A percentile compares a stretch with the other conserved stretches of the same genome.
These are phyloP conservation scores for Leucophenga maculata DNA, from an alignment of 2,888 invertebrate species.

Conservation along the genomic window DNA sequence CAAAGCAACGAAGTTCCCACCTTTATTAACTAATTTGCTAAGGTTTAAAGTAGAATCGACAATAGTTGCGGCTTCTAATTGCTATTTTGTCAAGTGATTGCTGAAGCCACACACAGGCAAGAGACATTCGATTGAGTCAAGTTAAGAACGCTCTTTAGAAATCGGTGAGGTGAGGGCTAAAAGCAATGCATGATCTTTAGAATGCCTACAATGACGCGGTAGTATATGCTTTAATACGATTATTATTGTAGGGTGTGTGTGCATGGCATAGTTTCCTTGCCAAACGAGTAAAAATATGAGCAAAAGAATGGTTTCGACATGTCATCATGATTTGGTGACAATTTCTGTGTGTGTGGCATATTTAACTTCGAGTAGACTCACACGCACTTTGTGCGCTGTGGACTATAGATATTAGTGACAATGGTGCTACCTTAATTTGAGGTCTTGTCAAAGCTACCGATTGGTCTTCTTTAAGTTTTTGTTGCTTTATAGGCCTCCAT, in stretches of 20 bases:
- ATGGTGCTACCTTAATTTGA: too few relatives aligned
- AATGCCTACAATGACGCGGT: too few relatives aligned
- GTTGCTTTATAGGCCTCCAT: slow-evolving; percentile 37
- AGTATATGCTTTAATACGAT: slow-evolving; percentile 50
- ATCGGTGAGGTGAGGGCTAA: too few relatives aligned
- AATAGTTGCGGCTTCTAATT: slow-evolving; percentile 51
- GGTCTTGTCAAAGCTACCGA: slow-evolving; percentile 32
- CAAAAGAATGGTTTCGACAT: slow-evolving; percentile 24
- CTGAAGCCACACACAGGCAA: slow-evolving; percentile 30
- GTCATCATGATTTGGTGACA: slow-evolving; percentile 49
- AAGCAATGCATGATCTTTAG: too few relatives aligned
- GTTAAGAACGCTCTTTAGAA: too few relatives aligned
- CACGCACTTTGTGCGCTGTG: not conserved
- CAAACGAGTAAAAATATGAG: slow-evolving; percentile 10
- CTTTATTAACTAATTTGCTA: slow-evolving; percentile 64
- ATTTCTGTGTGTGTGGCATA: slow-evolving; percentile 50
- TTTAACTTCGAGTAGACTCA: not conserved
- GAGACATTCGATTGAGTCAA: too few relatives aligned
- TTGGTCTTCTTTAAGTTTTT: slow-evolving; percentile 31
- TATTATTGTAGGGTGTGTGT: too few relatives aligned
- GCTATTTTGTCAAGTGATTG: slow-evolving; percentile 43
- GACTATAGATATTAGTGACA: not conserved
- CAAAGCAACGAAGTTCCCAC: slow-evolving; percentile 52
- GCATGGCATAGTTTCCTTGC: slow-evolving; percentile 32
- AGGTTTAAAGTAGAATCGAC: slow-evolving; percentile 47